Evolutionary conservation across 37 sponge, comb jelly and placozoan genomes (phyloP), one percentile per base, ranked within the genome.

Genomic region (Axinella damicornis): DNA sequence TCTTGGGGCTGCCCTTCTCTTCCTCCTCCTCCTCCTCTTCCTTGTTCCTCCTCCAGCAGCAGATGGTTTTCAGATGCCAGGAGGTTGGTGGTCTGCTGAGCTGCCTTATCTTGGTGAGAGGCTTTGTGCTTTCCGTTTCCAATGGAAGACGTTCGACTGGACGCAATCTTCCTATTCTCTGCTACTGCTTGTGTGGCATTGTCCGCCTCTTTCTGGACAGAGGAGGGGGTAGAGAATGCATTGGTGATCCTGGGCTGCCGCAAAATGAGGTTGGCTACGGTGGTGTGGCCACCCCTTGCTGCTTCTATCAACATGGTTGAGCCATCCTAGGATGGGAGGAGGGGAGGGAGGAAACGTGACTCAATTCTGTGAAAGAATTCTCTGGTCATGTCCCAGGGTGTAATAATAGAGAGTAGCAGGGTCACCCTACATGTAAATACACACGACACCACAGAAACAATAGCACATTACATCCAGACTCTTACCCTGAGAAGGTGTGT

Each of bases 301-400:
- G 95, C 92, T 61, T 94, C 95, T 14, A 91, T 81, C 77, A 94
- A 78, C 89, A 94, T 94, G 40, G 92, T 91, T 27, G 95, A 91
- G 69, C 79, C 80, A 36, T 94, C 95, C 95, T 94, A 57, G 0
- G 64, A 2, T n/a, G 61, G 32, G 24, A 68, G 0, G 65, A 17
- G 57, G 46, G 46, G 46, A 12, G 46, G 9, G 46, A 46, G 46
- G 9, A 12, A 46, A 12, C 9, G 46, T 46, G n/a, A n/a, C n/a
- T n/a, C n/a, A n/a, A n/a, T n/a, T n/a, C n/a, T n/a, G n/a, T n/a
- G n/a, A n/a, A n/a, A n/a, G n/a, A n/a, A n/a, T n/a, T n/a, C n/a
- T n/a, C n/a, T n/a, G n/a, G n/a, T n/a, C n/a, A n/a, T n/a, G n/a
- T n/a, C n/a, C n/a, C n/a, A n/a, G n/a, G n/a, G n/a, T n/a, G n/a